Conservation (phyloP, 2,888 invertebrate genomes). For the Eupithecia inturbata region DNA sequence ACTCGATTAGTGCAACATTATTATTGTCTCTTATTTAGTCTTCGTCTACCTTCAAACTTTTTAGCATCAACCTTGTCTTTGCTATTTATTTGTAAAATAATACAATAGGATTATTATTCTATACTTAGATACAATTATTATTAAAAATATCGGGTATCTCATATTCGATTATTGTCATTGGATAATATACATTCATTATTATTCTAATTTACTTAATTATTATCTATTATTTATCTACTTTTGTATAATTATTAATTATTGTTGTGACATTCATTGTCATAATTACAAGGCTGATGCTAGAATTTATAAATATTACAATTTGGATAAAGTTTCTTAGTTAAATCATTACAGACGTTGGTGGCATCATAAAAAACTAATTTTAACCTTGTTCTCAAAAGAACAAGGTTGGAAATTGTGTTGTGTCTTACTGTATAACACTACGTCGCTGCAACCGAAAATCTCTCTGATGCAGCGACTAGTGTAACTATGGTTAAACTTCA, state of each 20-base stretch:
- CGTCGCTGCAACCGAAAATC: too few species aligned
- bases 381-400: too few species aligned
- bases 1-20: constrained; percentile 7
- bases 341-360: background rate
- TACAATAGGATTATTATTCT: background rate
- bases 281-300: constrained; percentile 53
- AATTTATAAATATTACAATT: constrained; percentile 11
- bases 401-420: background rate
- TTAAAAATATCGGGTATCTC: constrained; percentile 6
- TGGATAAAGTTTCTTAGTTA: background rate
- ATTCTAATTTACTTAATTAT: background rate
- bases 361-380: background rate
- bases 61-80: background rate
- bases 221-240: background rate
- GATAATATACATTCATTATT: background rate
- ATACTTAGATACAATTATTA: background rate
- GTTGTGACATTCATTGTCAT: constrained; percentile 62
- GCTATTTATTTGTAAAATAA: background rate
- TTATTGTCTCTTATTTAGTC: constrained; percentile 16
- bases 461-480: too few species aligned
- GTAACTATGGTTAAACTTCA: too few species aligned
- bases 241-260: background rate
- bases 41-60: background rate
- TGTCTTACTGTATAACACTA: too few species aligned
- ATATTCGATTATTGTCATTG: constrained; percentile 10